Base-by-base conservation (phyloP, 2,113 vertebrate genomes). In the Mobula hypostoma region DNA sequence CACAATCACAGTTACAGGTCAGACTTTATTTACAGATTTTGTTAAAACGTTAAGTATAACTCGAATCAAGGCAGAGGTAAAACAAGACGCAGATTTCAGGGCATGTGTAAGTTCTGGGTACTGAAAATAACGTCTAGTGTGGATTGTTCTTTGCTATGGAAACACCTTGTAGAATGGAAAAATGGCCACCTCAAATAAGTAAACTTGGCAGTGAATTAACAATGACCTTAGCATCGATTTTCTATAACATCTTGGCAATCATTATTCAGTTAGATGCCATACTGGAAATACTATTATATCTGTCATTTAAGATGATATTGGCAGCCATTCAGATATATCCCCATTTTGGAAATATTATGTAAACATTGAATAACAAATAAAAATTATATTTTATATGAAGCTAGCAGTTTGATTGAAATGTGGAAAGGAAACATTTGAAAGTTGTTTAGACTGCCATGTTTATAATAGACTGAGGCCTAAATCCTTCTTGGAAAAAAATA, bases 271-370 rank as follows among this genome's bases (percentile, higher is more conserved):
- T 92, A 72, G 66, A 17, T 92, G 66, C 90, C 90, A 48, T 92
- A 36, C 32, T 40, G 66, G 90, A 92, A 68, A 92, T 66, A 4
- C 19, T 92, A 92, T 92, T 92, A 92, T 72, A 92, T 92, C 70
- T 92, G 90, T 92, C 66, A 92, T 19, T 40, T 92, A 68, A 90
- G 87, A 58, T 90, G 87, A 63, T n/a, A 90, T 90, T 90, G 87
- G 87, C 61, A 68, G n/a, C 6, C 56, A 66, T 90, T n/a, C 87
- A 68, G 17, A 36, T 90, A 68, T 17, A 90, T 48, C 4, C n/a
- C 29, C 88, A 92, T 92, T 36, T 72, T n/a, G 66, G 29, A 40
- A 92, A 92, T n/a, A 92, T 36, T 92, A 92, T 92, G 32, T 24
- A 92, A 92, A 72, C 88, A 72, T 92, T 58, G n/a, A 72, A 0